Evolutionary conservation across 2,797 vertebrate species (phyloP).

Genomic region (Ptychadena robeensis): DNA sequence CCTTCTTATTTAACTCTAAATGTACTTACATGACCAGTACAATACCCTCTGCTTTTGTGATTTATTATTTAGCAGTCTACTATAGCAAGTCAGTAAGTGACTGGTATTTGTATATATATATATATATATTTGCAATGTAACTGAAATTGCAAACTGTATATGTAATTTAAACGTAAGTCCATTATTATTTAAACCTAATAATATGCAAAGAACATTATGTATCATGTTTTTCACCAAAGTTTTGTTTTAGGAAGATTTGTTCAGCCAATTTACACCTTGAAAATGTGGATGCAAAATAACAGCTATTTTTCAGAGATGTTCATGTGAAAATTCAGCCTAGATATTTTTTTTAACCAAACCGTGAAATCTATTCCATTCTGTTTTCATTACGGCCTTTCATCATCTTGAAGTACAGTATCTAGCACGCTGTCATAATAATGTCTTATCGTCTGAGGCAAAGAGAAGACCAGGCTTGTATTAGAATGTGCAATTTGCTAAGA

Average conservation of each 20-base stretch:
- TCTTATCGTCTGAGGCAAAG: slow-evolving; percentile 44
- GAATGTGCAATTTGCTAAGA: slow-evolving; percentile 55
- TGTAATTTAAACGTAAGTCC: too few relatives aligned
- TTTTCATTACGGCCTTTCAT: slow-evolving; percentile 50
- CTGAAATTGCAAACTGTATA: too few relatives aligned
- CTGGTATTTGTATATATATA: too few relatives aligned
- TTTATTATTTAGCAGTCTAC: too few relatives aligned
- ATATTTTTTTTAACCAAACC: slow-evolving; percentile 23
- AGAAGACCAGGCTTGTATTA: slow-evolving; percentile 40
- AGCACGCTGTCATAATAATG: slow-evolving; percentile 52
- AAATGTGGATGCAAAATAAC: slow-evolving; percentile 17
- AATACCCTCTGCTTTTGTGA: too few relatives aligned
- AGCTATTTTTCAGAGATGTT: slow-evolving; percentile 16
- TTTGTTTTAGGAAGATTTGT: neutral
- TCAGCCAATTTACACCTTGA: neutral
- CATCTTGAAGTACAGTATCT: slow-evolving; percentile 57
- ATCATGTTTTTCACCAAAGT: neutral
- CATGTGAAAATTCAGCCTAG: neutral
- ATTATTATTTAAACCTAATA: too few relatives aligned
- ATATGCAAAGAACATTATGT: too few relatives aligned
- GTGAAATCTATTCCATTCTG: slow-evolving; percentile 37
- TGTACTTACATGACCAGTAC: too few relatives aligned
- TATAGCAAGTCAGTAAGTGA: too few relatives aligned
- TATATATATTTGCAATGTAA: too few relatives aligned
- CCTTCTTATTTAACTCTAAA: too few relatives aligned